Base-by-base conservation (phyloP, 2,797 vertebrate species). In the Octomys mimax region DNA sequence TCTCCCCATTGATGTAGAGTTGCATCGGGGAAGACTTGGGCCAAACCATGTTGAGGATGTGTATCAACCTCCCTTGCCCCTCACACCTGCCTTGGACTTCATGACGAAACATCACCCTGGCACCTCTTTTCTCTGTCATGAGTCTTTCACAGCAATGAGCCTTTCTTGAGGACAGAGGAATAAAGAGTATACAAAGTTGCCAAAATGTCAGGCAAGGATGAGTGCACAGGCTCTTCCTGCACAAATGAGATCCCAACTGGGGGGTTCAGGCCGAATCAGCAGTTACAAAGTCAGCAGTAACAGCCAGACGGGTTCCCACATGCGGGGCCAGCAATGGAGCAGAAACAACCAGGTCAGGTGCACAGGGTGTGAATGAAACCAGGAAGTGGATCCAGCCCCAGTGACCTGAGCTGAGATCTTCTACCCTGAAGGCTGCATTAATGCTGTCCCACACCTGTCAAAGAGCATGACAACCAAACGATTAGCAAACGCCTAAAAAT, bases 241-340 rank as follows among this genome's bases (percentile, higher is more conserved):
- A 68, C 94, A 93, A 93, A 93, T 78, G 78, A 78, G 92, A 49
- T 24, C 52, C 78, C 66, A 24, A 57, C 61, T 68, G 28, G 61
- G 89, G 90, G 33, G 19, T 28, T 57, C 4, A 0, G 0, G 59
- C 52, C 39, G 68, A 86, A 66, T 16, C 73, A 91, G 91, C 68
- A 9, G 19, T 89, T 85, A 95, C 68, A 39, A 77, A 95, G 91
- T 75, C 94, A 12, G 22, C 52, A 12, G 88, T 94, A 92, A 42
- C 92, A 97, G 61, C 62, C 68, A 73, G 68, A 92, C 78, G 90
- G 62, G 86, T 73, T 92, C 90, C 78, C 52, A 57, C 36, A 81
- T 80, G 85, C 66, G 64, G 28, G 28, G 97, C 96, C 94, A 91
- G 59, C 42, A 85, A 49, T 10, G 80, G 95, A 92, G 88, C 68